Evolutionary conservation across 1,140 invertebrate genomes (phyloP).

Genomic region (Trichonephila inaurata): DNA sequence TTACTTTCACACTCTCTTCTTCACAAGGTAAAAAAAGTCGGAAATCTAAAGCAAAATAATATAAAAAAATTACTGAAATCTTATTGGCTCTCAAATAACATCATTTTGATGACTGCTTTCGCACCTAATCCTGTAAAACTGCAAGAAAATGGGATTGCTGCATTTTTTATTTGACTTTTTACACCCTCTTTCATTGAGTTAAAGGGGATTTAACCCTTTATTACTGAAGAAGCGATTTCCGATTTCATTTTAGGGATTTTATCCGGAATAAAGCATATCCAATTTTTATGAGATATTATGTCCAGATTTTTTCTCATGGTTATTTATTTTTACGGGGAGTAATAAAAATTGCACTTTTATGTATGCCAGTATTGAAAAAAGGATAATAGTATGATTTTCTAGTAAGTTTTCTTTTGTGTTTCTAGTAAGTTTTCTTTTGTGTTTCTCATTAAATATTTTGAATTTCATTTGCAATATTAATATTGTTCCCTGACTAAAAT

Average conservation of each 20-base stretch:
- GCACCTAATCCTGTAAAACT: constrained; percentile 47
- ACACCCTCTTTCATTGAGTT: neutral
- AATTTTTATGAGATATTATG: constrained; percentile 20
- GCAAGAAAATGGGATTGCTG: neutral
- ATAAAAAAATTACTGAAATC: neutral
- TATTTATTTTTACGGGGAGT: neutral
- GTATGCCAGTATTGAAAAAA: too few species aligned
- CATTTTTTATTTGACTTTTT: constrained; percentile 49
- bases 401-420: too few species aligned
- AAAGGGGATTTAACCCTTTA: constrained; percentile 9
- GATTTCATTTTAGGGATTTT: constrained; percentile 52
- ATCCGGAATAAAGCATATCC: neutral
- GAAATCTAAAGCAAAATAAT: neutral
- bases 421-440: too few species aligned
- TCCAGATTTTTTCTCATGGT: neutral
- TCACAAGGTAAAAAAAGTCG: neutral
- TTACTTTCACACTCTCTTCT: neutral
- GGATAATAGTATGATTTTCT: too few species aligned
- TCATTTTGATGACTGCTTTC: constrained; percentile 36
- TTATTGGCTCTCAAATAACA: constrained; percentile 55
- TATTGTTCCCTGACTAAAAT: too few species aligned
- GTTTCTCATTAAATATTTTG: too few species aligned
- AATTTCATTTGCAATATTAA: too few species aligned
- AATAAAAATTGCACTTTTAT: neutral
- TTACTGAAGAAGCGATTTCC: neutral